Evolutionary conservation across 1,140 invertebrate species (phyloP), one percentile per base, ranked within the genome.

Genomic region (Theocolax elegans): DNA sequence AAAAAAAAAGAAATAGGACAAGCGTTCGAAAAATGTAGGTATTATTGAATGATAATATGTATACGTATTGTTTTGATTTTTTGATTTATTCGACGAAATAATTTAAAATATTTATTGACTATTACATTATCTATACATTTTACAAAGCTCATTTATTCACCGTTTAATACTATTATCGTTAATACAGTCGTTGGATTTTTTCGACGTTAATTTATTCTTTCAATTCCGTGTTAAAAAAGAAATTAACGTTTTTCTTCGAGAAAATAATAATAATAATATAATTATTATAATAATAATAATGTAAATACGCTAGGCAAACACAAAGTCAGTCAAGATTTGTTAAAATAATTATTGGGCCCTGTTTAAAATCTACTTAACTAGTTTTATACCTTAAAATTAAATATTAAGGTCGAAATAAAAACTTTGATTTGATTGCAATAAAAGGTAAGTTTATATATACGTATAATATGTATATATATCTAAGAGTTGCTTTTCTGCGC

Each of bases 391-490:
- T 71, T 71, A 59, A 65, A 64, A 49, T 64, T 48, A 35, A 31
- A 63, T n/a, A 38, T 38, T 44, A 70, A 62, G 23, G 35, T 64
- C 10, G 15, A 63, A 65, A 58, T n/a, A n/a, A 65, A 65, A 65
- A 71, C 53, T 65, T 59, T 65, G 51, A 70, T 70, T 70, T 56
- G 54, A 25, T 62, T 70, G 67, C 59, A 63, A 49, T 65, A 64
- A 58, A 27, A 64, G n/a, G n/a, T n/a, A n/a, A n/a, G n/a, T n/a
- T n/a, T n/a, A n/a, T n/a, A n/a, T n/a, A n/a, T n/a, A n/a, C n/a
- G n/a, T n/a, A 46, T 71, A 64, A 70, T 46, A 62, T 53, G 31
- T 68, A 69, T n/a, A n/a, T n/a, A n/a, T n/a, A 23, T 8, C 58
- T 63, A 69, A 10, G 44, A 23, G 15, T 48, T 35, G 10, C 48